Base-by-base conservation (phyloP, 2,797 vertebrate species). In the Gadopsis bispinosus region DNA sequence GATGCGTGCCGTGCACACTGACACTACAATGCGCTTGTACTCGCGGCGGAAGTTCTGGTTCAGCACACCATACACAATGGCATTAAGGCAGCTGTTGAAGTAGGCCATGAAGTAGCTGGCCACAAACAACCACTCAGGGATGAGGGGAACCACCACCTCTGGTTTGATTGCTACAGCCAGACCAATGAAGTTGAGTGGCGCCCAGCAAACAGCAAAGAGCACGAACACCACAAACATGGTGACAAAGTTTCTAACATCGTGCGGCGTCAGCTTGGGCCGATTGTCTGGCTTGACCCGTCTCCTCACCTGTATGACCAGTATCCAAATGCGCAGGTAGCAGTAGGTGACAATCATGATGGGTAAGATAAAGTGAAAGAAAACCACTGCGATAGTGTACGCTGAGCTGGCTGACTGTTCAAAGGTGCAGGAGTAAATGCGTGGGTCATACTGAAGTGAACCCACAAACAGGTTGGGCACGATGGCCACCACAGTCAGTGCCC, bases 41-140 rank as follows among this genome's bases (percentile, higher is more conserved):
- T 99, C 98, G 7, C 96, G 96, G 69, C 98, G 95, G 93, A 99
- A 99, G 92, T 99, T 99, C 93, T 98, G 97, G 90, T 99, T 99
- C 81, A 99, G 93, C 64, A 98, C 96, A 69, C 98, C 98, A 48
- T 99, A 99, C 77, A 99, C 95, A n/a, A 99, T 97, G 84, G 98
- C 97, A 71, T 99, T 99, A 95, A 99, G 97, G 96, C 98, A 99
- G 95, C 98, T 99, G 94, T 99, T 99, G 95, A 99, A 99, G 92
- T 99, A 99, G 0, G 98, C 98, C 97, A 99, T 96, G 83, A 99
- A 99, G 92, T 99, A 99, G 91, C 98, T 99, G 54, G 96, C 95
- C 81, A 99, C 97, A 16, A 99, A 99, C 53, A 99, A 91, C 98
- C 98, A 99, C 89, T 99, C 98, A 0, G 98, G 98, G 88, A 99